Base-by-base conservation (phyloP, 2,888 invertebrate species). In the Rotaria macrura region DNA sequence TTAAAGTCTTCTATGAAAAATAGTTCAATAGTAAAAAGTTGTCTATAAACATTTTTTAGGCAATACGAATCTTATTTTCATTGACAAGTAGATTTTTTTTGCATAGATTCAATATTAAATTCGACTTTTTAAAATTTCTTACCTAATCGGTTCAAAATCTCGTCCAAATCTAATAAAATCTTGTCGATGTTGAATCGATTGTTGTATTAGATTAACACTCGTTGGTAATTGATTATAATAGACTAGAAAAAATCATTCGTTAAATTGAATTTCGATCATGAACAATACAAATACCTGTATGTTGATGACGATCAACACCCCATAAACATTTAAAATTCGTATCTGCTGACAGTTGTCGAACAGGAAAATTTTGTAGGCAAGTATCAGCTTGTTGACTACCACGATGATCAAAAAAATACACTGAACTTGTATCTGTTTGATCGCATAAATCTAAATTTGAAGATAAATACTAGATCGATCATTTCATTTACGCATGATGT, bases 351-450 rank as follows among this genome's bases (percentile, higher is more conserved):
- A 79, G 43, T 43, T 79, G 79, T 9, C 79, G 79, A 43, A 79
- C 43, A 79, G 79, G 79, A 40, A 79, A 79, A n/a, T 79, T 79
- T 43, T 79, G 79, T n/a, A 43, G 14, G n/a, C 40, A 43, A 40
- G n/a, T n/a, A 25, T 79, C 79, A 79, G 10, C 43, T 43, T 43
- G 43, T 43, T 40, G 79, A 43, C 7, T 14, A 43, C 79, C 79
- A 79, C 79, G 79, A 43, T 79, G 79, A 79, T 79, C 79, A 43
- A 79, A 79, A 40, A 79, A 40, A 79, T 79, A 79, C 6, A 79
- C n/a, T n/a, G 79, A 43, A 43, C 79, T 43, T 79, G 79, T 79
- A 43, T 79, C 79, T 25, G 79, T 79, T 43, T 79, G 79, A 43
- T 79, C 79, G 7, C n/a, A 43, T 43, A 65, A 65, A 65, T 65